Conservation (phyloP, 2,113 vertebrate genomes). For the Elaphurus davidianus region DNA sequence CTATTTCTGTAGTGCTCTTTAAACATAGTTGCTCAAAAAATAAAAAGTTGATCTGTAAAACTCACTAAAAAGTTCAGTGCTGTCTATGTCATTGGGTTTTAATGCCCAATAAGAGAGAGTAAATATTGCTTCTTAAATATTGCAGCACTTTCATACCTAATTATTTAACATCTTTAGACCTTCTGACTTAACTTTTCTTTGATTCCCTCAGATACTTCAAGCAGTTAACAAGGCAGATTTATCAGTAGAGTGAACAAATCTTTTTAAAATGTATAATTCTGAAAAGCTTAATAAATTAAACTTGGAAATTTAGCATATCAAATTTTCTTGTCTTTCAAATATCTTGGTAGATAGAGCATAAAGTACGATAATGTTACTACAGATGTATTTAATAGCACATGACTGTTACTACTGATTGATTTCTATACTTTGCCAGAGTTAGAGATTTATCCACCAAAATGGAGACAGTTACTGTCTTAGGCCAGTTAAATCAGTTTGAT, state of each 20-base stretch:
- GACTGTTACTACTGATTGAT: background rate
- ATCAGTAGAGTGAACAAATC: background rate
- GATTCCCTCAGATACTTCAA: background rate
- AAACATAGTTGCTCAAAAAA: background rate
- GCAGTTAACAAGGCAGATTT: background rate
- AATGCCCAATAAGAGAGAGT: background rate
- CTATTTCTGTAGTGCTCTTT: background rate
- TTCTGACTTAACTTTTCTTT: background rate
- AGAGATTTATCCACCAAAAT: background rate
- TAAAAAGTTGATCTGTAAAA: background rate
- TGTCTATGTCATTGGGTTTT: background rate
- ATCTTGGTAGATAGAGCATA: background rate
- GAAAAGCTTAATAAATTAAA: background rate
- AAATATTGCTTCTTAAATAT: background rate
- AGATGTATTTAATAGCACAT: background rate
- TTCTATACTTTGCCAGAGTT: background rate
- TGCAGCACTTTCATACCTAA: background rate
- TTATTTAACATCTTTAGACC: background rate
- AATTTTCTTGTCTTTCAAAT: background rate
- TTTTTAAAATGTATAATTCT: background rate
- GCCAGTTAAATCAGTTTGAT: background rate
- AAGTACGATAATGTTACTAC: background rate
- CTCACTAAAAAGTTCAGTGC: background rate
- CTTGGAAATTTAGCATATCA: background rate
- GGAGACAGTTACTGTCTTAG: background rate